A percentile compares a stretch with the other conserved stretches of the same genome.
Conservation (phyloP, 2,797 vertebrate species). For the Echeneis naucrates region DNA sequence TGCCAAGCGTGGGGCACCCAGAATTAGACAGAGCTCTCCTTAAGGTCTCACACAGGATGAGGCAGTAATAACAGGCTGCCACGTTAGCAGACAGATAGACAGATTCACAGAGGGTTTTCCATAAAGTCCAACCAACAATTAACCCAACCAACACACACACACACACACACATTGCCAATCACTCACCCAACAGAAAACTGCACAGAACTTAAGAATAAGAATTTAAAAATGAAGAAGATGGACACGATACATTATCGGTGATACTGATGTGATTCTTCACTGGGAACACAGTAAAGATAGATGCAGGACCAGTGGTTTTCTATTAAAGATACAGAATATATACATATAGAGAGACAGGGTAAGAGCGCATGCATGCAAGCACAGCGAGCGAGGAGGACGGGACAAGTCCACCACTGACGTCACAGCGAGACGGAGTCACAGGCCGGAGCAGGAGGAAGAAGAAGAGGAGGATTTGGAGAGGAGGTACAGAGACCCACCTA, state of each 20-base stretch:
- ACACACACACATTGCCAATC: slow-evolving; percentile 32
- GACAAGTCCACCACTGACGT: slow-evolving; percentile 88
- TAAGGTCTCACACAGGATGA: slow-evolving; percentile 67
- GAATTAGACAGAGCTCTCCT: slow-evolving; percentile 68
- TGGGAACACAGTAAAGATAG: slow-evolving; percentile 65
- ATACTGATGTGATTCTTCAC: slow-evolving; percentile 47
- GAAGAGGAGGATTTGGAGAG: slow-evolving; percentile 68
- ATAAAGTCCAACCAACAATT: slow-evolving; percentile 55
- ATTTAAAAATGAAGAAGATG: slow-evolving; percentile 41
- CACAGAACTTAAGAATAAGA: slow-evolving; percentile 28
- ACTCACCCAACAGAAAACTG: slow-evolving; percentile 49
- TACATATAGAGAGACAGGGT: slow-evolving; percentile 75
- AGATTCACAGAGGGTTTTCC: slow-evolving; percentile 41
- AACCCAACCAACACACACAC: slow-evolving; percentile 47
- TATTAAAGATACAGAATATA: slow-evolving; percentile 62
- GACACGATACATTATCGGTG: slow-evolving; percentile 39
- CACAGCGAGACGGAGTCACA: slow-evolving; percentile 89
- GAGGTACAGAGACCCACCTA: slow-evolving; percentile 89
- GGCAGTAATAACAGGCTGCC: slow-evolving; percentile 74
- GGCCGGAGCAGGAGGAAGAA: slow-evolving; percentile 82
- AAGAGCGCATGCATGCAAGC: slow-evolving; percentile 88
- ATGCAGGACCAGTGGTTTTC: slow-evolving; percentile 58
- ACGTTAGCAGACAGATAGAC: slow-evolving; percentile 41
- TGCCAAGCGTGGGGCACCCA: slow-evolving; percentile 64
- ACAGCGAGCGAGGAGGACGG: slow-evolving; percentile 87